Evolutionary conservation across 2,113 vertebrate genomes (phyloP).

Genomic region (Zosterops lateralis): DNA sequence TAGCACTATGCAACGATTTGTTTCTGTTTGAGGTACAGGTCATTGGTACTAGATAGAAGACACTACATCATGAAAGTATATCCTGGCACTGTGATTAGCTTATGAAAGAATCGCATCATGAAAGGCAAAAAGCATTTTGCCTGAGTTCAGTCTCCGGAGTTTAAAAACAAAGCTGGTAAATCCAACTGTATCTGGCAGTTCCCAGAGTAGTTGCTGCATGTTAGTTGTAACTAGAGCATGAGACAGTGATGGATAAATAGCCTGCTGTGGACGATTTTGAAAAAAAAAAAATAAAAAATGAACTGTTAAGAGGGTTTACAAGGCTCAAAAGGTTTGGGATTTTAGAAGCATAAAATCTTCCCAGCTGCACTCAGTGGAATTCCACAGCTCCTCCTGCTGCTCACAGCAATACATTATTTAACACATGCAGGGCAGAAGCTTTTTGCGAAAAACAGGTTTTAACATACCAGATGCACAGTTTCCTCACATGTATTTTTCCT

Average conservation of each 20-base stretch:
- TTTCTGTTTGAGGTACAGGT: not conserved
- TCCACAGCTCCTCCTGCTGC: slow-evolving; percentile 44
- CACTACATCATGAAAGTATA: not conserved
- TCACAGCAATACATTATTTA: slow-evolving; percentile 36
- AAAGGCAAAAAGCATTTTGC: not conserved
- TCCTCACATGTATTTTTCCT: not conserved
- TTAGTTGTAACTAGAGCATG: not conserved
- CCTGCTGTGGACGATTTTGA: not conserved
- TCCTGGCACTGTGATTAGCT: not conserved
- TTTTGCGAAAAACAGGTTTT: slow-evolving; percentile 21
- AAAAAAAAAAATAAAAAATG: not conserved
- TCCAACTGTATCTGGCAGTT: not conserved
- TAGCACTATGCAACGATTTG: not conserved
- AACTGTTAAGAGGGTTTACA: not conserved
- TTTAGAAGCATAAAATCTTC: slow-evolving; percentile 22
- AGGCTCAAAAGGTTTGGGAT: not conserved
- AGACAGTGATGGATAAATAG: slow-evolving; percentile 26
- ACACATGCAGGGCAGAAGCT: not conserved
- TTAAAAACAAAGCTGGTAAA: slow-evolving; percentile 8
- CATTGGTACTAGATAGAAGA: not conserved
- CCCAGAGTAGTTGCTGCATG: not conserved
- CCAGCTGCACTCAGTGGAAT: not conserved
- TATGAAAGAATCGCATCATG: not conserved
- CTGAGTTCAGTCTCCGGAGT: not conserved
- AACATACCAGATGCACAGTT: not conserved